phyloP scores from a whole-genome alignment of 2,888 invertebrate species.

The Calameuta idolon region DNA sequence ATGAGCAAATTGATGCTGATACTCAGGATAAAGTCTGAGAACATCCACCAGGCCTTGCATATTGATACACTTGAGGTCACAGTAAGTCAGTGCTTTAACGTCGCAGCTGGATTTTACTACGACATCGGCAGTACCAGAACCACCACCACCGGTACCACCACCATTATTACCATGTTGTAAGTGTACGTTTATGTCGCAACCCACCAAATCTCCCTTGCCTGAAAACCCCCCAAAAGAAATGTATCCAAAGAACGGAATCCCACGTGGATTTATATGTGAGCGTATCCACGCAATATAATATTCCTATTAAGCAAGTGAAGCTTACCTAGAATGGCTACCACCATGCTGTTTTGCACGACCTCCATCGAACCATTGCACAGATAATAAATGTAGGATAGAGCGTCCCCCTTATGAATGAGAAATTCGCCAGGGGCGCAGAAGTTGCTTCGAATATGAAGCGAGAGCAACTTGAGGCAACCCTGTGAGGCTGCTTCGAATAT shows the following conservation, averaged over 20 bases:
- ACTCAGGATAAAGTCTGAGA: slow-evolving; percentile 91
- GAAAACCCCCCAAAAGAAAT: background rate
- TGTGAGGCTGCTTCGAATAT: slow-evolving; percentile 96
- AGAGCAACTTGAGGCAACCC: slow-evolving; percentile 92
- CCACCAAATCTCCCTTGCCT: slow-evolving; percentile 95
- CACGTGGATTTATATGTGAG: background rate
- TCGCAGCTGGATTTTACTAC: slow-evolving; percentile 95
- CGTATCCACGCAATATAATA: background rate
- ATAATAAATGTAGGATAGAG: slow-evolving; percentile 93
- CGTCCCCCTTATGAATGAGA: slow-evolving; percentile 94
- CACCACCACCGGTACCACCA: slow-evolving; percentile 71
- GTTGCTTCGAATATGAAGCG: slow-evolving; percentile 91
- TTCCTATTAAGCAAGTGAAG: background rate
- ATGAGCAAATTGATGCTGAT: slow-evolving; percentile 92
- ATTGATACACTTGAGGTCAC: slow-evolving; percentile 94
- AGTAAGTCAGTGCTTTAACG: slow-evolving; percentile 94
- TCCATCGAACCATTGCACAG: slow-evolving; percentile 98
- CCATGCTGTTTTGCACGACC: slow-evolving; percentile 95
- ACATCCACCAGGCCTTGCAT: slow-evolving; percentile 92
- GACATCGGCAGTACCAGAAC: slow-evolving; percentile 75
- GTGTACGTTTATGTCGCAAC: slow-evolving; percentile 90
- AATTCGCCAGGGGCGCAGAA: slow-evolving; percentile 97
- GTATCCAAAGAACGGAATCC: background rate
- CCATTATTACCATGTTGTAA: slow-evolving; percentile 76
- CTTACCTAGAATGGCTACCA: slow-evolving; percentile 95